Base-by-base conservation (phyloP, 2,113 vertebrate species). In the Planiliza haematocheilus region DNA sequence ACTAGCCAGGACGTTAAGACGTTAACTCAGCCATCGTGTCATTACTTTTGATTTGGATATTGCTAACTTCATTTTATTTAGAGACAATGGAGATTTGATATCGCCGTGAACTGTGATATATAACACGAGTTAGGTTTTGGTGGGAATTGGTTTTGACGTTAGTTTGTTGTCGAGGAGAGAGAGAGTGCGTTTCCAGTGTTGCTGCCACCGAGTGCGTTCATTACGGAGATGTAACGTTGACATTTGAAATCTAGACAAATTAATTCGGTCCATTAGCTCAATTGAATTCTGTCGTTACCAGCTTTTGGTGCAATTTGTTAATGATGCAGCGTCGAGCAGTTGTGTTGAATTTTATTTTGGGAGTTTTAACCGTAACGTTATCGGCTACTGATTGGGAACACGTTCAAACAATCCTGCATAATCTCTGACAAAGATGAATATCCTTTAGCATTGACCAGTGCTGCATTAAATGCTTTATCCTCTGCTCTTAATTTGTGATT, bases 11-110 rank as follows among this genome's bases (percentile, higher is more conserved):
- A 61, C 62, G 70, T 76, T 38, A 52, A 81, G 62, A 78, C 70
- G 57, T 55, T 58, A 74, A 83, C 72, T 72, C 53, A 9, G 58
- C 77, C 69, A 69, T 72, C 77, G 68, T 83, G 83, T 67, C 70
- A 74, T 75, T 85, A 73, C 73, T 81, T 85, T 83, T 49, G 30
- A 43, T 41, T 8, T 39, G 43, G 20, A 53, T 49, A 39, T 51
- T 58, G 1, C 6, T 43, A 80, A 78, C 70, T 71, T 66, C 7
- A 66, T 72, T 61, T 41, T 2, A 3, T 30, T 30, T 30, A 21
- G 1, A 66, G 10, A 64, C 43, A 34, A 59, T 65, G n/a, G 14
- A 1, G 6, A 7, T 41, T 57, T 20, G 1, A 1, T 21, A 3
- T 8, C 3, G 2, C 14, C 6, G 16, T 37, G 17, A 50, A 34